Conservation (phyloP, 2,888 invertebrate species). For the Harmothoe impar region DNA sequence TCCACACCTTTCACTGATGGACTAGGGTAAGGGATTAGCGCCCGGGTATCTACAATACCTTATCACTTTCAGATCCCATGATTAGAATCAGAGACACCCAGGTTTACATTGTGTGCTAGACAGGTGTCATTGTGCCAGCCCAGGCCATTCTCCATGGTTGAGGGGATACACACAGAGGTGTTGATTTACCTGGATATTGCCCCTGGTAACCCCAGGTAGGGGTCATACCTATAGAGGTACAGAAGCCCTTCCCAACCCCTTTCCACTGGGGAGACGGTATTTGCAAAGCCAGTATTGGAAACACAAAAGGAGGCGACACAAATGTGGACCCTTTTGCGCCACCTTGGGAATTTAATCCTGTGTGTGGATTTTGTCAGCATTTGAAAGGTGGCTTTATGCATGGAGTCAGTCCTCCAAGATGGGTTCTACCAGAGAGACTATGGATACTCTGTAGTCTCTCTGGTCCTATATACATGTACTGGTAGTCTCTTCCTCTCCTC, state of each 20-base stretch:
- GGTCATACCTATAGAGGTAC: not conserved
- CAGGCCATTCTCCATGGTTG: not conserved
- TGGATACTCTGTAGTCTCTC: too few relatives aligned
- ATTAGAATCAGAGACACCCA: not conserved
- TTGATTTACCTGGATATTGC: conserved; percentile 2
- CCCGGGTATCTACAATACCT: not conserved
- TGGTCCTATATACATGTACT: too few relatives aligned
- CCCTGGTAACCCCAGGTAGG: not conserved
- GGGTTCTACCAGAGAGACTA: too few relatives aligned
- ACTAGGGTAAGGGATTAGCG: not conserved
- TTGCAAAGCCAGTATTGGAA: too few relatives aligned
- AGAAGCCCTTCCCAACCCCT: not conserved
- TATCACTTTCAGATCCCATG: not conserved
- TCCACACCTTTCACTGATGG: not conserved
- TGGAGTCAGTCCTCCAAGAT: too few relatives aligned
- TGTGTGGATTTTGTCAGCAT: too few relatives aligned
- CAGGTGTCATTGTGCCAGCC: not conserved
- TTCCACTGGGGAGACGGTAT: not conserved
- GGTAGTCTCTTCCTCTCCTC: too few relatives aligned
- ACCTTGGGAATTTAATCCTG: too few relatives aligned
- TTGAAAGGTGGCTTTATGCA: too few relatives aligned
- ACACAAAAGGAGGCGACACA: too few relatives aligned
- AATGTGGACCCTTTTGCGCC: too few relatives aligned
- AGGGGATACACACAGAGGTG: not conserved
- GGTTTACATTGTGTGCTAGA: not conserved